phyloP scores from a whole-genome alignment of 2,888 invertebrate genomes.

The Apocheima hispidaria region DNA sequence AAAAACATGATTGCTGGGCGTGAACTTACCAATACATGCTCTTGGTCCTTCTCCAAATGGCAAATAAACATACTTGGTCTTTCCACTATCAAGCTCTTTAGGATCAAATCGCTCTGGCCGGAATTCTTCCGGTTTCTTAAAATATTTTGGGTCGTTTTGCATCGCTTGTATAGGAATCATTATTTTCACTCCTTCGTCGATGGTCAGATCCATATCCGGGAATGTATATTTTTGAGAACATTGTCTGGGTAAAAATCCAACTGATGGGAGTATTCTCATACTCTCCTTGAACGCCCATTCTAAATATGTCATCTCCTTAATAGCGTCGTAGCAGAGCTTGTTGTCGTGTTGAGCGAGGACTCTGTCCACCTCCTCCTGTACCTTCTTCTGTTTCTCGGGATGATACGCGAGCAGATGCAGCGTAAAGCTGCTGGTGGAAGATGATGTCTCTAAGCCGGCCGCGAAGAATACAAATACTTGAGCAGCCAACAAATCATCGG shows the following conservation, averaged over 20 bases:
- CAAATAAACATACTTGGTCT: slow-evolving; percentile 56
- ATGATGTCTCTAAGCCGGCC: slow-evolving; percentile 78
- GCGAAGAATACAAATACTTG: slow-evolving; percentile 68
- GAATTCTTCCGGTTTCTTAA: slow-evolving; percentile 59
- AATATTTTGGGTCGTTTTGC: slow-evolving; percentile 67
- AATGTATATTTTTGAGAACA: slow-evolving; percentile 56
- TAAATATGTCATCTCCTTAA: slow-evolving; percentile 57
- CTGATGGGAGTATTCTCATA: slow-evolving; percentile 60
- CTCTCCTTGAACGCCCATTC: slow-evolving; percentile 59
- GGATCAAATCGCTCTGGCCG: slow-evolving; percentile 58
- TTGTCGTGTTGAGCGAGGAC: slow-evolving; percentile 58
- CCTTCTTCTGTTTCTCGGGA: slow-evolving; percentile 65
- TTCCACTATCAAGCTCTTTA: slow-evolving; percentile 38
- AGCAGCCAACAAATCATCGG: slow-evolving; percentile 53
- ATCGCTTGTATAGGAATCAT: slow-evolving; percentile 63
- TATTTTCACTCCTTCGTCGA: slow-evolving; percentile 64
- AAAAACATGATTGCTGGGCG: not conserved
- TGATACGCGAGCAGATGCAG: slow-evolving; percentile 69
- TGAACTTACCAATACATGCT: slow-evolving; percentile 60
- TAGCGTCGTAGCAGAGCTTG: slow-evolving; percentile 62
- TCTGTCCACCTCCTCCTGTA: slow-evolving; percentile 66
- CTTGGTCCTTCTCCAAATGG: slow-evolving; percentile 68
- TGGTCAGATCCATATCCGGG: slow-evolving; percentile 53
- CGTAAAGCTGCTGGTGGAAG: slow-evolving; percentile 67
- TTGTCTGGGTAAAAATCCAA: slow-evolving; percentile 57